Evolutionary conservation across 2,113 vertebrate species (phyloP).

Genomic region (Himantopus leucocephalus): DNA sequence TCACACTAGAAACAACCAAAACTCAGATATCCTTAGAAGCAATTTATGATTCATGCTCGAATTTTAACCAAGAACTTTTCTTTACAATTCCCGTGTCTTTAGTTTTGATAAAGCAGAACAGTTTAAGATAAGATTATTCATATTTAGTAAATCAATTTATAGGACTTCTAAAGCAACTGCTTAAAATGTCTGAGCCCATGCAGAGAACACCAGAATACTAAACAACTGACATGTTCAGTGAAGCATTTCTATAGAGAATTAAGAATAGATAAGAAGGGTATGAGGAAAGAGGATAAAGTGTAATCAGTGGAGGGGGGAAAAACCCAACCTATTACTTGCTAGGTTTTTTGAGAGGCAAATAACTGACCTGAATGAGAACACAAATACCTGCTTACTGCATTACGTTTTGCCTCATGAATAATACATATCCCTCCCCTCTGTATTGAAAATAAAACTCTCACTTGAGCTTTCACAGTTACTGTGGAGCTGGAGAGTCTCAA

Average conservation of each 20-base stretch:
- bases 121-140: background rate
- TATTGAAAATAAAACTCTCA: background rate
- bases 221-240: background rate
- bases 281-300: background rate
- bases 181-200: background rate
- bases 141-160: background rate
- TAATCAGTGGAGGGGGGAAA: background rate
- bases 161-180: background rate
- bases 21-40: background rate
- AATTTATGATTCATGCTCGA: background rate
- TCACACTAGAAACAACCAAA: background rate
- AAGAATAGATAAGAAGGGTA: constrained; percentile 1
- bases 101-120: background rate
- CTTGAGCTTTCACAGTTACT: background rate
- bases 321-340: background rate
- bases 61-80: background rate
- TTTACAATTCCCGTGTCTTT: background rate
- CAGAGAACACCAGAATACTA: background rate
- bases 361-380: constrained; percentile 10
- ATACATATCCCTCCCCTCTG: constrained; percentile 6
- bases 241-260: constrained; percentile 4
- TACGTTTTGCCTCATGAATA: constrained; percentile 44
- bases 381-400: background rate
- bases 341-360: constrained; percentile 36
- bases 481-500: background rate